Evolutionary conservation across 2,113 vertebrate species (phyloP).

Genomic region (Tretioscincus oriximinensis): DNA sequence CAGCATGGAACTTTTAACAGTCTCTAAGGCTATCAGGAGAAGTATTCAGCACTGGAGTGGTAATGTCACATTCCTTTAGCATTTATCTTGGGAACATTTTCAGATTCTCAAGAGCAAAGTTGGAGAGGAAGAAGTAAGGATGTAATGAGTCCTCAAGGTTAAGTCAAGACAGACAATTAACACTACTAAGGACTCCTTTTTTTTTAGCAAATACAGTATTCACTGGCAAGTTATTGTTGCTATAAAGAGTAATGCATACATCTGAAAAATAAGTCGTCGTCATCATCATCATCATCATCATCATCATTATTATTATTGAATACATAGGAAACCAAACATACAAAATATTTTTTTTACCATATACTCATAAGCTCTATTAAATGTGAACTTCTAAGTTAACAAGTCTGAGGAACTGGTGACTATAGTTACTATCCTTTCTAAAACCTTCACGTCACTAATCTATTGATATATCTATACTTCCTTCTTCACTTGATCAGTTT

Average conservation of each 20-base stretch:
- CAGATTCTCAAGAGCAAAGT: neutral
- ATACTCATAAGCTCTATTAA: neutral
- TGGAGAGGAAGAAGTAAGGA: neutral
- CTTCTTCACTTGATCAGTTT: neutral
- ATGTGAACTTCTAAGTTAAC: neutral
- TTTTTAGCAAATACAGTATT: neutral
- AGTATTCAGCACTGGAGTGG: neutral
- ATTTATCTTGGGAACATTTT: neutral
- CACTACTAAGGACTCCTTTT: neutral
- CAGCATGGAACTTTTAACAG: neutral
- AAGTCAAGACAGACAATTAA: neutral
- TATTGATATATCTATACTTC: neutral
- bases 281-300: too few relatives aligned
- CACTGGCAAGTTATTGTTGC: too few relatives aligned
- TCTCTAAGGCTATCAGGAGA: neutral
- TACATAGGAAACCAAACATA: neutral
- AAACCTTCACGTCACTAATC: neutral
- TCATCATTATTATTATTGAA: neutral
- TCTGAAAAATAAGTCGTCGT: too few relatives aligned
- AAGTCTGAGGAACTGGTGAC: neutral
- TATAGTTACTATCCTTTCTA: neutral
- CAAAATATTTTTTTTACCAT: neutral
- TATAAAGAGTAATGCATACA: too few relatives aligned
- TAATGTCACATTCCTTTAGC: neutral
- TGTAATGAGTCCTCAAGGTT: neutral